These are phyloP conservation scores for Babylonia areolata DNA, from an alignment of 1,140 invertebrate genomes.

Conservation along the genomic window DNA sequence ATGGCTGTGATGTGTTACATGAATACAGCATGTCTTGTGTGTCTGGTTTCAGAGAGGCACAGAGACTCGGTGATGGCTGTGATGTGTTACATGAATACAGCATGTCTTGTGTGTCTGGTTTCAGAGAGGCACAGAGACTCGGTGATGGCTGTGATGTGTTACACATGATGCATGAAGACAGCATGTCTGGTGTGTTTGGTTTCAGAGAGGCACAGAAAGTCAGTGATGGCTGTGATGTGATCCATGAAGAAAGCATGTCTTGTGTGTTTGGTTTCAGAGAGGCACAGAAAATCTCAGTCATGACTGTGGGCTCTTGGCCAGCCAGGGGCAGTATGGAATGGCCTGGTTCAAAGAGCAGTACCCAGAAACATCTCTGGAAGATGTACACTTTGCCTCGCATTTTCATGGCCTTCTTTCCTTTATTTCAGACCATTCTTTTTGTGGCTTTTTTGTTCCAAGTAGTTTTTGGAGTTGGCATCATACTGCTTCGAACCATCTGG, in stretches of 20 bases:
- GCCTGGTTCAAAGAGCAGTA: constrained; percentile 61
- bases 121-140: too few relatives aligned
- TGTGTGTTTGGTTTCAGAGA: constrained; percentile 64
- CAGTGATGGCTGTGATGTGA: too few relatives aligned
- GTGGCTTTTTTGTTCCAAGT: neutral
- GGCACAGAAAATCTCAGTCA: constrained; percentile 64
- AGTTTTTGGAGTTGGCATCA: neutral
- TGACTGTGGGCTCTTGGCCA: constrained; percentile 42
- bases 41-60: too few relatives aligned
- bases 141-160: too few relatives aligned
- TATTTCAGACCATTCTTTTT: constrained; percentile 9
- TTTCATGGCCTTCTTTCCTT: constrained; percentile 18
- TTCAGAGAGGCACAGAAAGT: too few relatives aligned
- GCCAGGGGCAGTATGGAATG: constrained; percentile 56
- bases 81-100: constrained; percentile 18
- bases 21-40: too few relatives aligned
- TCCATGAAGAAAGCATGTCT: too few relatives aligned
- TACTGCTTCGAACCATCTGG: neutral
- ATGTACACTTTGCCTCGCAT: constrained; percentile 48
- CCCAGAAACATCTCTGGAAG: constrained; percentile 44
- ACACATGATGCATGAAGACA: too few relatives aligned
- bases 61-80: too few relatives aligned
- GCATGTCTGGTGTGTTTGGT: too few relatives aligned
- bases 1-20: too few relatives aligned
- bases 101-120: too few relatives aligned